Evolutionary conservation across 2,113 vertebrate genomes (phyloP), one percentile per base, ranked within the genome.

Genomic region (Muntiacus muntjak): DNA sequence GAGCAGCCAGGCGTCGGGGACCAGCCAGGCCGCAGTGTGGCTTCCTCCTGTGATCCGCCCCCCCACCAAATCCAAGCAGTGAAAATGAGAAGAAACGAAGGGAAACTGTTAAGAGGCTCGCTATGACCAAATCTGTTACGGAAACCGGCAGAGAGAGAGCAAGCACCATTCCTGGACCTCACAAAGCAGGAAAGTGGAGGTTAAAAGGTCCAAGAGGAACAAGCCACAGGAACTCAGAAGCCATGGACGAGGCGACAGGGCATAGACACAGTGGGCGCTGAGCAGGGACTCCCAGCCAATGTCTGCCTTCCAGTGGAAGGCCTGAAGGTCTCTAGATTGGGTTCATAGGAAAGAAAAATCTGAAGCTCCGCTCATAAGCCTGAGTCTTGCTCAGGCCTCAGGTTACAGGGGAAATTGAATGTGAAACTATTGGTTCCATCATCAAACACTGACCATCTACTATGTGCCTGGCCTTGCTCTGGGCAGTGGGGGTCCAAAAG

Each of bases 241-340:
- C 5, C 88, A 54, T 0, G 3, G n/a, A 25, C 0, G 0, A 47
- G 28, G 8, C 3, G 13, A 26, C 17, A 10, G 28, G 71, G 40
- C 2, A 1, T 6, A 54, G 71, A 33, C 5, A 25, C 28, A 16
- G 5, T 45, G 21, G 12, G 9, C 6, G 5, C 1, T 3, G 19
- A 71, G 16, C 26, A 33, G 71, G 26, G 40, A n/a, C 74, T 6
- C 57, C 67, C 33, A n/a, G n/a, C n/a, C n/a, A 36, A 30, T 4
- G 45, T 10, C 28, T 14, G 25, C n/a, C 3, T 88, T 55, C 5
- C 82, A 83, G 3, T 4, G 12, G 28, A 33, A 81, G n/a, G 52
- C 60, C 13, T 26, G n/a, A 62, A 33, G 15, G 14, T 15, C 25
- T 45, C 40, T 58, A 52, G 58, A 43, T 1, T 33, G 23, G 28